Evolutionary conservation across 2,888 invertebrate genomes (phyloP).

Genomic region (Exocentrus adspersus): DNA sequence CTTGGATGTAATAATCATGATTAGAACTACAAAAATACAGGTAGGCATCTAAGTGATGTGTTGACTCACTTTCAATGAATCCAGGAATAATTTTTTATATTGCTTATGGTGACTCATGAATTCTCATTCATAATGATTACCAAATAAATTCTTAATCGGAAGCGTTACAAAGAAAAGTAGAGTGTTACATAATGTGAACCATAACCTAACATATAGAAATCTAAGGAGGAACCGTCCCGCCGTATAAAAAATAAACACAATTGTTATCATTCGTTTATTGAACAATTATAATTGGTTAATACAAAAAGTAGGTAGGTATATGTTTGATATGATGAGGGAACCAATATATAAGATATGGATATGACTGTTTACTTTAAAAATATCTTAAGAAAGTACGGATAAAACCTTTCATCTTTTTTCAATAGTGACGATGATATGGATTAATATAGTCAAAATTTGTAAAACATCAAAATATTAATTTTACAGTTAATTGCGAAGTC

Average conservation of each 20-base stretch:
- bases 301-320: conserved; percentile 51
- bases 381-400: conserved; percentile 26
- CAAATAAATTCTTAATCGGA: too few relatives aligned
- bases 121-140: too few relatives aligned
- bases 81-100: too few relatives aligned
- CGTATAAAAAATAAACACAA: background rate
- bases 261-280: conserved; percentile 42
- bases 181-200: too few relatives aligned
- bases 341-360: conserved; percentile 46
- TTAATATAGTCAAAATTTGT: conserved; percentile 37
- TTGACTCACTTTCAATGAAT: background rate
- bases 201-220: too few relatives aligned
- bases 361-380: conserved; percentile 47
- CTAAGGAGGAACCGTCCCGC: too few relatives aligned
- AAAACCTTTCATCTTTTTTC: conserved; percentile 10
- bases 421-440: conserved; percentile 35
- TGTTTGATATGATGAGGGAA: conserved; percentile 49
- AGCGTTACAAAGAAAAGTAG: too few relatives aligned
- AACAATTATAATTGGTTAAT: conserved; percentile 50
- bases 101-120: too few relatives aligned
- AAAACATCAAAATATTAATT: conserved; percentile 41
- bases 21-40: too few relatives aligned
- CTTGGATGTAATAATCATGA: too few relatives aligned
- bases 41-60: background rate
- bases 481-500: conserved; percentile 31